phyloP scores from a whole-genome alignment of 2,888 invertebrate genomes.

The Meta bourneti region DNA sequence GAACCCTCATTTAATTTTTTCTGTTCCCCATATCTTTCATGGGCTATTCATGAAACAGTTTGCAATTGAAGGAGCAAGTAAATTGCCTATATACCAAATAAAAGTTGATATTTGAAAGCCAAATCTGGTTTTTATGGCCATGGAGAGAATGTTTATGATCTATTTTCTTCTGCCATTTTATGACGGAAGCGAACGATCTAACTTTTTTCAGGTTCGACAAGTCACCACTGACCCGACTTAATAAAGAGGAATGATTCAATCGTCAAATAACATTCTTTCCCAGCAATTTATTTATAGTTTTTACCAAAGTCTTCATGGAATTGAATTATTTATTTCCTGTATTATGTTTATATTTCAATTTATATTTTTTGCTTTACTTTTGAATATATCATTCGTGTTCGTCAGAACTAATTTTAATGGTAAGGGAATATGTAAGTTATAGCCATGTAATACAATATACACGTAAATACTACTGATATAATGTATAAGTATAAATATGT shows the following conservation, averaged over 20 bases:
- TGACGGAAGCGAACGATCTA: not conserved
- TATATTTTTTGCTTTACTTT: no score
- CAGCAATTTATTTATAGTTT: no score
- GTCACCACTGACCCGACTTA: not conserved
- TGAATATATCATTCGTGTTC: no score
- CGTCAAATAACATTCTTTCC: no score
- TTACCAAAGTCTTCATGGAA: no score
- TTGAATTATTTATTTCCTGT: no score
- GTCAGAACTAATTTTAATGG: no score
- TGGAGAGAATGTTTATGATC: conserved; percentile 28
- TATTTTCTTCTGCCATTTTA: conserved; percentile 7
- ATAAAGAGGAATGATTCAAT: not conserved
- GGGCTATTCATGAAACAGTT: not conserved
- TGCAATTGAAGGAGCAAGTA: not conserved
- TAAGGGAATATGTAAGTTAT: no score
- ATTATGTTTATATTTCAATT: no score
- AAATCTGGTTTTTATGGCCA: conserved; percentile 20
- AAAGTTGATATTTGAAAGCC: not conserved
- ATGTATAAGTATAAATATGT: no score
- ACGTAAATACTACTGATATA: no score
- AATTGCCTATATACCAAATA: not conserved
- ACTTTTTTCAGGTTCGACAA: not conserved
- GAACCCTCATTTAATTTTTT: not conserved
- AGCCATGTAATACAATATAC: no score
- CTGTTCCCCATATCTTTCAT: not conserved